Evolutionary conservation across 2,888 invertebrate species (phyloP).

Genomic region (Mechanitis messenoides): DNA sequence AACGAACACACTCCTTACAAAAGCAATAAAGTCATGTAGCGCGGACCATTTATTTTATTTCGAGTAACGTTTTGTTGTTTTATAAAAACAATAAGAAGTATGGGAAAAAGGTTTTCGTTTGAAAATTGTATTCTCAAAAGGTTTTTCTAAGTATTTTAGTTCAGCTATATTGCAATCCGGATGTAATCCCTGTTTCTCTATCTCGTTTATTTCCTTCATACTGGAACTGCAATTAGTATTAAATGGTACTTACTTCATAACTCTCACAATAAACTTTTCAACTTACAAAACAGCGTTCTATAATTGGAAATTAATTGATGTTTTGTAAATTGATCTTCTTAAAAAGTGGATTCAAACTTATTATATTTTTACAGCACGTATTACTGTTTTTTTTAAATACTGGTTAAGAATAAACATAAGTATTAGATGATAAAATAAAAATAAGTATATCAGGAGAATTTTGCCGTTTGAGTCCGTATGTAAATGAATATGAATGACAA

Average conservation of each 20-base stretch:
- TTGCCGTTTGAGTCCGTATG: too few species aligned
- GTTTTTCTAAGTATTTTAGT: constrained; percentile 43
- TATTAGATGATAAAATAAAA: too few species aligned
- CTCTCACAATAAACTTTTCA: not conserved
- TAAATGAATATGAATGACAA: too few species aligned
- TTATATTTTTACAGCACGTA: too few species aligned
- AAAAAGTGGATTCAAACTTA: too few species aligned
- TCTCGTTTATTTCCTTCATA: constrained; percentile 36
- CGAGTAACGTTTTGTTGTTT: constrained; percentile 28
- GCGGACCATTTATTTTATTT: constrained; percentile 28
- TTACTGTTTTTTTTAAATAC: too few species aligned
- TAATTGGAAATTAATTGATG: too few species aligned
- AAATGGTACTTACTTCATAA: constrained; percentile 12
- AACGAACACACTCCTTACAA: constrained; percentile 25
- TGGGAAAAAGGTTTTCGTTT: constrained; percentile 27
- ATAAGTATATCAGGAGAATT: too few species aligned
- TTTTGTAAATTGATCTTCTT: too few species aligned
- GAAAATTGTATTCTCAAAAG: constrained; percentile 21
- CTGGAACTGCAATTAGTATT: constrained; percentile 16
- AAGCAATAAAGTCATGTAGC: constrained; percentile 25
- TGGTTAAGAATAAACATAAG: too few species aligned
- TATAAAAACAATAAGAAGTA: constrained; percentile 28
- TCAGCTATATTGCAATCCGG: constrained; percentile 42
- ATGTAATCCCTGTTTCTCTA: constrained; percentile 53
- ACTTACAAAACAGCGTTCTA: too few species aligned